Base-by-base conservation (phyloP, 2,888 invertebrate species). In the Lissonota sp. region DNA sequence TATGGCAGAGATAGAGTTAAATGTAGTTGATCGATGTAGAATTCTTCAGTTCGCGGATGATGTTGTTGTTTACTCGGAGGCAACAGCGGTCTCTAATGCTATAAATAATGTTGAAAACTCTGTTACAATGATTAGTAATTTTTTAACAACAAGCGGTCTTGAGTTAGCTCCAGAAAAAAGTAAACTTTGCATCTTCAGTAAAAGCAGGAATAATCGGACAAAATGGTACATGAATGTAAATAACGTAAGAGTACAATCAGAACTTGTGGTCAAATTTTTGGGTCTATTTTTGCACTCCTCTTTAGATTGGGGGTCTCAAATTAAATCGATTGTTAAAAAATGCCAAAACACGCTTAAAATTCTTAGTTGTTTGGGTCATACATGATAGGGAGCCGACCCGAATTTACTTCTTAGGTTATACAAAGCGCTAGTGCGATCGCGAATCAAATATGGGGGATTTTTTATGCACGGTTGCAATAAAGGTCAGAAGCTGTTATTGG, bases 371-470 rank as follows among this genome's bases (percentile, higher is more conserved):
- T 46, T 46, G n/a, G 46, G 8, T 4, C 46, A 46, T 46, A 46
- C 46, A 46, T 46, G 46, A n/a, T 46, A n/a, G 46, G 62, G 62
- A 4, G 53, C 62, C 8, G 51, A 39, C 39, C 62, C 62, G 1
- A 10, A 5, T 1, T 1, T 66, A 6, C 8, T 66, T 12, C n/a
- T 49, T 6, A 7, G 46, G 3, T n/a, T 64, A 0, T 64, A 66
- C 10, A 74, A 40, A 5, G 64, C 57, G 8, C 14, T 66, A 46
- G 16, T 74, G 1, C 37, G 74, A 14, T 57, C 64, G 5, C 1
- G 49, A n/a, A 46, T 66, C 1, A 58, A 74, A 57, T 74, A 66
- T 44, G 57, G 39, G 0, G 49, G 46, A 0, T 53, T 74, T 53
- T 14, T 66, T n/a, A 37, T 64, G 12, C 26, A 57, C 12, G 44